Evolutionary conservation across 2,113 vertebrate genomes (phyloP), one percentile per base, ranked within the genome.

Genomic region (Oryzias woworae): DNA sequence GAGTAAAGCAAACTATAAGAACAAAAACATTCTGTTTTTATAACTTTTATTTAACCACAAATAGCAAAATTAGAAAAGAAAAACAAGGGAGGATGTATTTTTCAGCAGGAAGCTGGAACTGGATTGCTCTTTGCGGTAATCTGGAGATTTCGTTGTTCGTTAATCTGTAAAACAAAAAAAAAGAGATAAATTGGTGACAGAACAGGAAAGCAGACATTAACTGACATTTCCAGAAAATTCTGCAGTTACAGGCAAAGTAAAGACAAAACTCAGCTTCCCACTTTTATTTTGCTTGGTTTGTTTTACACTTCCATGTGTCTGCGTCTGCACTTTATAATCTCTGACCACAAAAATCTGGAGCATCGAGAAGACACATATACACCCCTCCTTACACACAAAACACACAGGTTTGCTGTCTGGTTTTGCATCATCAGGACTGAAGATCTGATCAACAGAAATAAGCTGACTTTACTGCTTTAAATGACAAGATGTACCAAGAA

Each of bases 311-410:
- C 47, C 41, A 69, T 57, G 75, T 82, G 74, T 77, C 61, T 81
- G 46, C 61, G 58, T 83, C 78, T 81, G 79, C 58, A 47, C 65
- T 66, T 7, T 6, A 62, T 36, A 66, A 78, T 75, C 83, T 73
- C 55, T 81, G 80, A 84, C 84, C 81, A 56, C 72, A 69, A 18
- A 60, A 49, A 74, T 78, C 81, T 83, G 66, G 75, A 71, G 73
- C 50, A 23, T 73, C 43, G 41, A 50, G 72, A 74, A 56, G 70
- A 84, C 78, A 78, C 59, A 16, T 22, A 67, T 62, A 75, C 82
- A 77, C 20, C 20, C 20, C 20, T 20, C 20, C 20, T 20, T 20
- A 20, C 54, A 67, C 82, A 73, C 67, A 62, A 28, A 61, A 71
- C 62, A 55, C 57, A 59, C 46, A 31, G 55, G 68, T 73, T 58